These are phyloP conservation scores for Scaeva pyrastri DNA, from an alignment of 2,888 invertebrate species.

Conservation along the genomic window DNA sequence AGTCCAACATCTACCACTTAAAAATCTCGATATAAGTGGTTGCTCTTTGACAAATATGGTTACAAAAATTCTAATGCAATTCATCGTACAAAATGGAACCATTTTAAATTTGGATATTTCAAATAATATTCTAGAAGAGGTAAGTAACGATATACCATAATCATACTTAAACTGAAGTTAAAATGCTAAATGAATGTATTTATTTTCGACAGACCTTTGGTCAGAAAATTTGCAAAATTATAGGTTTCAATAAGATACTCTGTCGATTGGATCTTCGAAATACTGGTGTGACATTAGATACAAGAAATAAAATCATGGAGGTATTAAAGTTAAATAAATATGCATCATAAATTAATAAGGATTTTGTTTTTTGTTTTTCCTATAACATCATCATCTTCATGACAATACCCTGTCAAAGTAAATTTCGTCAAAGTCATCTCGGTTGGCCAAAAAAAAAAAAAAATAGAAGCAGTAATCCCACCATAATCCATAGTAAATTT, in stretches of 20 bases:
- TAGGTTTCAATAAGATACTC: conserved; percentile 80
- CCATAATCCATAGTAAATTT: conserved; percentile 81
- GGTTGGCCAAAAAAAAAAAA: conserved; percentile 78
- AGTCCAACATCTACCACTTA: conserved; percentile 79
- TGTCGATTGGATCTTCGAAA: conserved; percentile 81
- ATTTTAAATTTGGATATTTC: conserved; percentile 80
- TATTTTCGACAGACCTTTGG: conserved; percentile 79
- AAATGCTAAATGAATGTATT: background rate
- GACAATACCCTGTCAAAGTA: conserved; percentile 37
- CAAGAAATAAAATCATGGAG: conserved; percentile 79
- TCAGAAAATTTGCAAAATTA: conserved; percentile 80
- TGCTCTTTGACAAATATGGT: conserved; percentile 80
- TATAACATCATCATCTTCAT: conserved; percentile 1
- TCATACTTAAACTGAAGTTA: background rate
- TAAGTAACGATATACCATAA: conserved; percentile 46
- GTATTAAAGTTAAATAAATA: conserved; percentile 75
- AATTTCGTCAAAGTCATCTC: conserved; percentile 81
- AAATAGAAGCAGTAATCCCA: conserved; percentile 78
- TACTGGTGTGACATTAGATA: conserved; percentile 79
- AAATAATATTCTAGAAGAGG: conserved; percentile 81
- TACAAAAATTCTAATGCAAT: conserved; percentile 80
- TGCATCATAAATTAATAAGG: conserved; percentile 20
- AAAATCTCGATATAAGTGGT: conserved; percentile 80
- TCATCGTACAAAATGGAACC: conserved; percentile 80
- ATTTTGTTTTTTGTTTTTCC: background rate